phyloP scores from a whole-genome alignment of 2,113 vertebrate species.

The Dipodomys spectabilis region DNA sequence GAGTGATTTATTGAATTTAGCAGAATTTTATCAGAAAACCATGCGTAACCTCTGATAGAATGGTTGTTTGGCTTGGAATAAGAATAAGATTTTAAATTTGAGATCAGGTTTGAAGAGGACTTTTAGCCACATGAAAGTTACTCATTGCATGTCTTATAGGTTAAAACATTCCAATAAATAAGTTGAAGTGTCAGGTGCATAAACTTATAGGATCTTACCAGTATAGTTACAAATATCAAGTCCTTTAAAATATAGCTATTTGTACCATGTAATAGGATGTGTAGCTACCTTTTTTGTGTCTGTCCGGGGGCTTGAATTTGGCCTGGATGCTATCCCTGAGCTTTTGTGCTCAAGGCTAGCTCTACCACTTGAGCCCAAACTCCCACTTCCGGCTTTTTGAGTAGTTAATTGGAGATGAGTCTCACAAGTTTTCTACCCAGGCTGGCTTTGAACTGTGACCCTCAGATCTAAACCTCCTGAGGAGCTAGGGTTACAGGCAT shows the following conservation, averaged over 20 bases:
- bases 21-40: slow-evolving; percentile 4
- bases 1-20: not conserved
- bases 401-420: no score
- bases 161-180: not conserved
- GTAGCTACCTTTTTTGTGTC: not conserved
- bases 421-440: no score
- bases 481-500: no score
- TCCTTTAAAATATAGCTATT: not conserved
- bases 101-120: not conserved
- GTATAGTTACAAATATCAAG: not conserved
- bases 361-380: no score
- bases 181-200: not conserved
- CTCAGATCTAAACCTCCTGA: no score
- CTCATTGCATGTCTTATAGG: not conserved
- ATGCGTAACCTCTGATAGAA: not conserved
- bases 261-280: not conserved
- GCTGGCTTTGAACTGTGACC: no score
- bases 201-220: not conserved
- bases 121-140: not conserved
- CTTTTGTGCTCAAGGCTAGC: no score
- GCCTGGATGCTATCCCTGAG: no score
- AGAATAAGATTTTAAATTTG: not conserved
- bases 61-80: not conserved
- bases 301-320: no score
- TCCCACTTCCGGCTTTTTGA: no score